Evolutionary conservation across 2,888 invertebrate species (phyloP).

Genomic region (Chrysomela aeneicollis): DNA sequence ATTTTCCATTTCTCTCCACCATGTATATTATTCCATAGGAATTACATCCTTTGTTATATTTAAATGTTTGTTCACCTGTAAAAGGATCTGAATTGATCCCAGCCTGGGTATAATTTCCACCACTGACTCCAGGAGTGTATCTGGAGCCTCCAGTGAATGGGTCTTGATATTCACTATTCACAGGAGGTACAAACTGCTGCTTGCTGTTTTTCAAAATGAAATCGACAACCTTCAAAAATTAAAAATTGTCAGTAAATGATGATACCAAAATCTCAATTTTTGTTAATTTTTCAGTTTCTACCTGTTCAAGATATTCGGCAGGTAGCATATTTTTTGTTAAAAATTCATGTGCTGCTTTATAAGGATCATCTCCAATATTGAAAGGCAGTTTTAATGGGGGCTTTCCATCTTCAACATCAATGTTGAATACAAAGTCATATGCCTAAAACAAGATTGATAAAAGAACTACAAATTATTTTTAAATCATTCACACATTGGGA

Average conservation of each 20-base stretch:
- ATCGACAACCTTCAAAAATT: conserved; percentile 73
- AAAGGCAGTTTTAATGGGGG: conserved; percentile 91
- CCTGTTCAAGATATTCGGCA: conserved; percentile 79
- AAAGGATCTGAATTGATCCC: conserved; percentile 66
- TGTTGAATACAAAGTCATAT: conserved; percentile 95
- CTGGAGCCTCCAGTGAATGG: conserved; percentile 73
- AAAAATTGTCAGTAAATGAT: neutral
- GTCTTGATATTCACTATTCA: conserved; percentile 64
- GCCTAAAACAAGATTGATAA: conserved; percentile 63
- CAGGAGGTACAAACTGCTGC: conserved; percentile 57
- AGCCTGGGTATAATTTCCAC: conserved; percentile 45
- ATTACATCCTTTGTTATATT: no score
- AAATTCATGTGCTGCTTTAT: conserved; percentile 89
- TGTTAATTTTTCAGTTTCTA: no score
- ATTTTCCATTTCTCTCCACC: no score
- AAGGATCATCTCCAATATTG: conserved; percentile 90
- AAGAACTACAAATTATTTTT: no score
- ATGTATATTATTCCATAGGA: no score
- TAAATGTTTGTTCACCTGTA: conserved; percentile 62
- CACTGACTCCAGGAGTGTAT: conserved; percentile 67
- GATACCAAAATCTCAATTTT: no score
- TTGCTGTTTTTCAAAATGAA: conserved; percentile 87
- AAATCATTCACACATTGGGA: no score
- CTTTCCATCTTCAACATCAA: conserved; percentile 92
- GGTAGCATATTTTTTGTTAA: conserved; percentile 85